phyloP scores from a whole-genome alignment of 53 echinoderm and acorn worm species.

The Stichopus horrens region DNA sequence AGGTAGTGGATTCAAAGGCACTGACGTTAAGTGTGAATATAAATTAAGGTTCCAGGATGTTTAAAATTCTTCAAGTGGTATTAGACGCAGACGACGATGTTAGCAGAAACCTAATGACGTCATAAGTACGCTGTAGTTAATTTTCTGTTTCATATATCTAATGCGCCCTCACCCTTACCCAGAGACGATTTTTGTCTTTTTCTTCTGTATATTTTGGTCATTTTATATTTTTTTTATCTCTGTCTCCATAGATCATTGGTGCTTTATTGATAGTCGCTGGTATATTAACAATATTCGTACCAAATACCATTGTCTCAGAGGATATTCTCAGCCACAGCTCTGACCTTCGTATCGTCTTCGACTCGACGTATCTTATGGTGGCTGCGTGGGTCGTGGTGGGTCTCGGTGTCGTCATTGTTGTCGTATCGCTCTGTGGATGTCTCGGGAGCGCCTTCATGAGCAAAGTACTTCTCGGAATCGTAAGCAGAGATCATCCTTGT shows the following conservation, averaged over 20 bases:
- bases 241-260: constrained; percentile 3
- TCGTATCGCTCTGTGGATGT: constrained; percentile 38
- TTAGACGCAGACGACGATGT: too few relatives aligned
- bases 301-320: background rate
- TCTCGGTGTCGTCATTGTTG: constrained; percentile 24
- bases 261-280: constrained; percentile 10
- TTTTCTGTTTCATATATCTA: background rate
- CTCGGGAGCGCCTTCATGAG: constrained; percentile 33
- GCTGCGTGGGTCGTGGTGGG: constrained; percentile 38
- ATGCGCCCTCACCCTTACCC: background rate
- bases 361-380: constrained; percentile 23
- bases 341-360: constrained; percentile 18
- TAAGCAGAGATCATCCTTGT: background rate
- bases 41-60: too few relatives aligned
- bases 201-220: too few relatives aligned
- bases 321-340: background rate
- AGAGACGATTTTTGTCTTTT: too few relatives aligned
- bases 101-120: too few relatives aligned
- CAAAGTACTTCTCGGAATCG: constrained; percentile 45
- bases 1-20: too few relatives aligned
- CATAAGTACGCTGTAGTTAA: background rate
- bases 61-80: too few relatives aligned
- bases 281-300: constrained; percentile 4
- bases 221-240: background rate
- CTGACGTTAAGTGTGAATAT: too few relatives aligned